Evolutionary conservation across 2,888 invertebrate genomes (phyloP).

Genomic region (Lycocerus yunnanus): DNA sequence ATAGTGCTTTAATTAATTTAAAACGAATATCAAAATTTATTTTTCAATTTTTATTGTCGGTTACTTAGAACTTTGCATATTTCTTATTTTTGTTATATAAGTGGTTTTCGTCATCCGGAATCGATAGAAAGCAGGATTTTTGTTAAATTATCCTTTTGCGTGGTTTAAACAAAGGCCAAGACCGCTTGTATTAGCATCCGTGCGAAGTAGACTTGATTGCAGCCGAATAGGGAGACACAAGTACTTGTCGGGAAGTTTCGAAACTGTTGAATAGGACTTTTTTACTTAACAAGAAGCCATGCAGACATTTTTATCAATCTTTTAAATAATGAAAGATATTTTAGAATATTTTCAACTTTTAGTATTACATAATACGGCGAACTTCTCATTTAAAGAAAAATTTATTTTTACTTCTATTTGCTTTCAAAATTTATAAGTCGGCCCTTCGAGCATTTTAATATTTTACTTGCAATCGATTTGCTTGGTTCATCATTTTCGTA

Average conservation of each 20-base stretch:
- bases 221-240: not conserved
- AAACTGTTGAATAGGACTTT: constrained; percentile 3
- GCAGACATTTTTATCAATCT: not conserved
- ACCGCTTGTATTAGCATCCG: constrained; percentile 8
- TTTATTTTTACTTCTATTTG: not conserved
- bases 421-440: too few species aligned
- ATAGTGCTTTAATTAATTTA: not conserved
- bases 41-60: not conserved
- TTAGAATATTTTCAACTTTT: not conserved
- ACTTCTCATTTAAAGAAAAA: not conserved
- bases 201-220: constrained; percentile 1
- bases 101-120: constrained; percentile 8
- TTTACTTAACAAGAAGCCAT: not conserved
- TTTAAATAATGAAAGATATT: not conserved
- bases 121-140: constrained; percentile 14
- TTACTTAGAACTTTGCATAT: not conserved
- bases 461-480: too few species aligned
- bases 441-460: too few species aligned
- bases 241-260: not conserved
- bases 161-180: constrained; percentile 11
- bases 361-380: not conserved
- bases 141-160: constrained; percentile 13
- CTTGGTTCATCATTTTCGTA: too few species aligned
- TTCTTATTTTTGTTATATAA: not conserved
- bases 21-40: not conserved